Evolutionary conservation across 2,797 vertebrate genomes (phyloP), one percentile per base, ranked within the genome.

Genomic region (Lacerta bilineata): DNA sequence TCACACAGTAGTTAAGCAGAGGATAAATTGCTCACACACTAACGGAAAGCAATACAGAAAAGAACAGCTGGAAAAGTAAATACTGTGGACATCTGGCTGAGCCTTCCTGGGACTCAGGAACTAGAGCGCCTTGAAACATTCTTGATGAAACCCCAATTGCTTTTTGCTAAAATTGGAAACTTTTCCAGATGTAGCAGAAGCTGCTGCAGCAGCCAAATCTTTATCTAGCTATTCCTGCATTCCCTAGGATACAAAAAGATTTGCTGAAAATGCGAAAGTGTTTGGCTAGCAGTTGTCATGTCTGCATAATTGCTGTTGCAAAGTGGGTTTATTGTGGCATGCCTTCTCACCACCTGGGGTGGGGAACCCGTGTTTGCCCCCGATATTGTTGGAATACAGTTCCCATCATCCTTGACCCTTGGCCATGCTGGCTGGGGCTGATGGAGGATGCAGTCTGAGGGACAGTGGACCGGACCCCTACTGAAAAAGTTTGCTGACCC

Each of bases 181-280:
- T 0, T 90, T 93, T 93, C 79, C 55, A 90, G 90, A 88, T 36
- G 80, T 13, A 69, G 1, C 11, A n/a, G 13, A 91, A 46, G 1
- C 6, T 3, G 85, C 89, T 84, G 27, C 2, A 0, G 75, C 87
- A 83, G 20, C 55, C 77, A 78, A 87, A 88, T 39, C 2, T 36
- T 89, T 66, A 81, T 86, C 72, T n/a, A 0, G 39, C 81, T 71
- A 39, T 11, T 81, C 11, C 59, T 90, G 23, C 55, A 13, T 93
- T 91, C 64, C 43, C 36, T 76, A 1, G 66, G 50, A 83, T 59
- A 78, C 91, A 87, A 80, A 81, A 59, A 83, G 36, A 88, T 88
- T 46, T 75, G 78, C 84, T 90, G 86, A 84, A 92, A 18, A 0
- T 78, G 83, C 79, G n/a, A 36, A 81, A 81, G 41, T 50, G 27